A percentile compares a stretch with the other conserved stretches of the same genome.
phyloP scores from a whole-genome alignment of 2,113 vertebrate genomes.

The Engraulis encrasicolus region DNA sequence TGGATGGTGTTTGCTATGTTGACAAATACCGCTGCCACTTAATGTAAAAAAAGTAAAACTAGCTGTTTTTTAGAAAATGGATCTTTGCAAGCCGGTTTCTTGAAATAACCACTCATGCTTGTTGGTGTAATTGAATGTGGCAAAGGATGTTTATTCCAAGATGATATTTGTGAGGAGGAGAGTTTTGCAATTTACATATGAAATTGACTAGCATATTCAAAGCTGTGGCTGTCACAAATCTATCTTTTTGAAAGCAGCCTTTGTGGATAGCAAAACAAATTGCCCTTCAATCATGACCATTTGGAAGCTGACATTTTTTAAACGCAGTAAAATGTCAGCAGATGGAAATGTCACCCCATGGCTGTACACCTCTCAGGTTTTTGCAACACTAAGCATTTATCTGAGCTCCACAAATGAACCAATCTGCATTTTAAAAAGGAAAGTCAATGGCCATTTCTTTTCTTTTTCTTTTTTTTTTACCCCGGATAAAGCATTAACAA shows the following conservation, averaged over 20 bases:
- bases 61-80: neutral
- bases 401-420: neutral
- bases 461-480: too few species aligned
- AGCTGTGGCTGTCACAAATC: neutral
- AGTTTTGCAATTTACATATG: neutral
- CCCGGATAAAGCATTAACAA: neutral
- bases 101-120: neutral
- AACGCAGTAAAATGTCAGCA: conserved; percentile 15
- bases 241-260: neutral
- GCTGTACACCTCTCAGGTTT: neutral
- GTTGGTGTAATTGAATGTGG: neutral
- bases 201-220: neutral
- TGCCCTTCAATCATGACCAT: conserved; percentile 12
- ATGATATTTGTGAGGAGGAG: neutral
- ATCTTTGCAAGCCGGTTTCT: neutral
- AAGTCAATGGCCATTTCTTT: neutral
- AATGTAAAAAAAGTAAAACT: neutral
- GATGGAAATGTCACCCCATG: neutral
- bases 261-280: conserved; percentile 23
- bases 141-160: neutral
- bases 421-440: conserved; percentile 4
- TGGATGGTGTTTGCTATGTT: neutral
- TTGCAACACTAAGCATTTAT: neutral
- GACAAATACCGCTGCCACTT: neutral
- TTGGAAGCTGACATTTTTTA: conserved; percentile 11